A percentile compares a stretch with the other conserved stretches of the same genome.
Evolutionary conservation across 2,113 vertebrate genomes (phyloP).

Genomic region (Vireo altiloquus): DNA sequence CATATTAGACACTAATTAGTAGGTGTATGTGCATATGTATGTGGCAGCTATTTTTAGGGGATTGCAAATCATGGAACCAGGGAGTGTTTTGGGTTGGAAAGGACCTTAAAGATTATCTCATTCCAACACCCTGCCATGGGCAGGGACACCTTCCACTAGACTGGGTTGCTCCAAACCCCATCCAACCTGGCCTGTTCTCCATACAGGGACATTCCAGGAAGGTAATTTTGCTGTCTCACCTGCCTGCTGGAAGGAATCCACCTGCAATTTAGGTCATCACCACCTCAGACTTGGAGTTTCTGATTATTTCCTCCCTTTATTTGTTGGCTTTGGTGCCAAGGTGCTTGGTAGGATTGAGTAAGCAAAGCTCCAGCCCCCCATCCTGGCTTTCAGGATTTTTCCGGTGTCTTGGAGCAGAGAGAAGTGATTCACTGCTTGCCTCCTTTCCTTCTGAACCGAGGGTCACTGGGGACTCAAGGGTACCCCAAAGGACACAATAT

Average conservation of each 20-base stretch:
- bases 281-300: not conserved
- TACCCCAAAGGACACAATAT: fast-evolving
- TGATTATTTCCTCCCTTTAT: not conserved
- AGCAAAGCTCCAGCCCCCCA: not conserved
- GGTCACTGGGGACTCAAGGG: fast-evolving
- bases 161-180: not conserved
- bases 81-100: not conserved
- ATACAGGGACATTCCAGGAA: not conserved
- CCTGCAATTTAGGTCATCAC: not conserved
- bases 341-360: not conserved
- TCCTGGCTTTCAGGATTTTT: not conserved
- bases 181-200: not conserved
- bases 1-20: not conserved
- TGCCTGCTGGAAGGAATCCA: not conserved
- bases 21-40: not conserved
- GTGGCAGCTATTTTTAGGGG: not conserved
- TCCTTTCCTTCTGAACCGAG: not conserved
- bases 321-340: not conserved
- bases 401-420: not conserved
- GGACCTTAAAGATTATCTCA: not conserved
- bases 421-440: not conserved
- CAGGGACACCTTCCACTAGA: not conserved
- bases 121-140: not conserved
- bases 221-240: not conserved
- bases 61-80: not conserved